A percentile compares a stretch with the other conserved stretches of the same genome.
phyloP scores from a whole-genome alignment of 1,140 invertebrate genomes.

The Drosophila willistoni region DNA sequence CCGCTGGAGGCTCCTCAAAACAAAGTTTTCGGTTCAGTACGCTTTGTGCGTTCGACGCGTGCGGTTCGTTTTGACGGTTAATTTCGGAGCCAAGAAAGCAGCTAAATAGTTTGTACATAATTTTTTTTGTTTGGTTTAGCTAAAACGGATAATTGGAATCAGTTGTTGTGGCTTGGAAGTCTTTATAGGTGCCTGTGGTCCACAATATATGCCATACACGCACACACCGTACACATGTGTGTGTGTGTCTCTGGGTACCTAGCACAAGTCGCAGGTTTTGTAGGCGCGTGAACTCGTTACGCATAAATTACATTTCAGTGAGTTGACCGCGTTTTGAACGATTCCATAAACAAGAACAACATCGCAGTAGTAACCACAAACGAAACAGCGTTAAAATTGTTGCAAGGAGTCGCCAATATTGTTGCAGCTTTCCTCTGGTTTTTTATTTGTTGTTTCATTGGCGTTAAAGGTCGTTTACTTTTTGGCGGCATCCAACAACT shows the following conservation, averaged over 20 bases:
- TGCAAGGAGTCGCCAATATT: constrained; percentile 41
- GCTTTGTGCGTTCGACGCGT: constrained; percentile 82
- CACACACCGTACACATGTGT: background rate
- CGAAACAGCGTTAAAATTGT: constrained; percentile 28
- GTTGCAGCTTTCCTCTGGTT: constrained; percentile 51
- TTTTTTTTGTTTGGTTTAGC: background rate
- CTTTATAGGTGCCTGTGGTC: background rate
- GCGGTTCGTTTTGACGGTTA: constrained; percentile 62
- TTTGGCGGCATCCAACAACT: constrained; percentile 79
- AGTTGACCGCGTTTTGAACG: constrained; percentile 73
- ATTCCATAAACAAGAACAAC: constrained; percentile 46
- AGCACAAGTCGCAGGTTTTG: constrained; percentile 38
- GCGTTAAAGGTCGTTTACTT: constrained; percentile 82
- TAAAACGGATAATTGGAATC: constrained; percentile 45
- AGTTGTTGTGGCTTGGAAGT: constrained; percentile 24
- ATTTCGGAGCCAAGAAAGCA: constrained; percentile 15
- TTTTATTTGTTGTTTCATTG: constrained; percentile 65
- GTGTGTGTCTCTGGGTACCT: too few species aligned
- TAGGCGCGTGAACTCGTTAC: constrained; percentile 80
- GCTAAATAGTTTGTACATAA: background rate
- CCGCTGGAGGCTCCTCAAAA: constrained; percentile 67
- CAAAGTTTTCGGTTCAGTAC: constrained; percentile 74
- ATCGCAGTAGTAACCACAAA: constrained; percentile 29
- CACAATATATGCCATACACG: constrained; percentile 16
- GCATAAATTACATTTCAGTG: constrained; percentile 69